Evolutionary conservation across 2,113 vertebrate genomes (phyloP).

Genomic region (Archocentrus centrarchus): DNA sequence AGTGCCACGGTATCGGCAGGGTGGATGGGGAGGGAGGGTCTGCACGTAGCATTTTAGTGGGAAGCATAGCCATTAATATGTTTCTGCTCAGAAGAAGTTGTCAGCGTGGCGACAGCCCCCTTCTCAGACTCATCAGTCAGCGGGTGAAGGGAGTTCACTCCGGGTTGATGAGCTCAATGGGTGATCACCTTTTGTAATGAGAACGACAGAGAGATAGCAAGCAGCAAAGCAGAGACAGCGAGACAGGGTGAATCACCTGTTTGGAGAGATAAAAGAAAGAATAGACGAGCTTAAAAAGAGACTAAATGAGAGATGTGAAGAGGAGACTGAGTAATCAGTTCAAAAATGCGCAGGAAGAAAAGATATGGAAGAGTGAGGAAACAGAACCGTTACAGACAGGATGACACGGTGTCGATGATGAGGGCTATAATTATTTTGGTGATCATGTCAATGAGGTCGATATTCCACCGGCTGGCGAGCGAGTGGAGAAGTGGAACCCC

Average conservation of each 20-base stretch:
- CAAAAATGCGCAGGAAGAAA: neutral
- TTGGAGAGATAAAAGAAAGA: conserved; percentile 48
- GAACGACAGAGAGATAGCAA: conserved; percentile 39
- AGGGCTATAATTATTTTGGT: conserved; percentile 35
- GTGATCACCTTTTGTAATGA: conserved; percentile 76
- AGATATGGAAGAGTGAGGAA: neutral
- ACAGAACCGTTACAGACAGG: neutral
- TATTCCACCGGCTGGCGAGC: conserved; percentile 16
- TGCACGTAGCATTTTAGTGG: conserved; percentile 49
- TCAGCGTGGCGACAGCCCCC: conserved; percentile 61
- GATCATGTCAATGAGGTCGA: conserved; percentile 28
- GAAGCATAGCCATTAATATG: conserved; percentile 68
- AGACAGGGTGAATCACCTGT: conserved; percentile 50
- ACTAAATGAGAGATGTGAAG: conserved; percentile 14
- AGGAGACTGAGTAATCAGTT: conserved; percentile 34
- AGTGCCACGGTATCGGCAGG: conserved; percentile 45
- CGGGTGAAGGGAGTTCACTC: conserved; percentile 49
- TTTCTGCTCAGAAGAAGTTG: conserved; percentile 70
- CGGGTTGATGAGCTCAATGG: conserved; percentile 73
- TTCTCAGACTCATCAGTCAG: conserved; percentile 65
- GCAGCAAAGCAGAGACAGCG: conserved; percentile 22
- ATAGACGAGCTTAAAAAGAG: conserved; percentile 26
- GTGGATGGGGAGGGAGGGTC: conserved; percentile 32
- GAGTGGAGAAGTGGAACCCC: conserved; percentile 5
- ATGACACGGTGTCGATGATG: neutral